Evolutionary conservation across 2,888 invertebrate species (phyloP).

Genomic region (Calephelis perditalis): DNA sequence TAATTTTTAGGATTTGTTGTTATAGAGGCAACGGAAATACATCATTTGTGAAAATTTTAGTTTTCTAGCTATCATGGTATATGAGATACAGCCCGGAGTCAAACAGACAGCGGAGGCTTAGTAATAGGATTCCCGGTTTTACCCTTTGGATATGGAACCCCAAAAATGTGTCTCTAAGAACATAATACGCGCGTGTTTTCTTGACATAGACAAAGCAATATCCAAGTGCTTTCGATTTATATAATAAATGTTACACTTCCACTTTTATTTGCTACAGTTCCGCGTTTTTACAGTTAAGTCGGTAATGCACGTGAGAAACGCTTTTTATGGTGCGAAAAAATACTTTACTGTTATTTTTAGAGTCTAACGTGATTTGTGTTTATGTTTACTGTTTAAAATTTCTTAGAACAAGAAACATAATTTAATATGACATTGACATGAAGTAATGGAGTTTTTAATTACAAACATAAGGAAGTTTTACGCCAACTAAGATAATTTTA

Average conservation of each 20-base stretch:
- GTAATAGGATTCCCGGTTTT: too few species aligned
- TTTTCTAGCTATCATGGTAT: too few species aligned
- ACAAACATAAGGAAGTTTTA: slow-evolving; percentile 10
- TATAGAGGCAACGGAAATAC: too few species aligned
- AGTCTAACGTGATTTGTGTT: slow-evolving; percentile 16
- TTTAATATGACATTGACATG: slow-evolving; percentile 6
- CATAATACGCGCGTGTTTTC: not conserved
- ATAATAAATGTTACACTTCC: slow-evolving; percentile 5
- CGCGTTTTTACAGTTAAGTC: slow-evolving; percentile 22
- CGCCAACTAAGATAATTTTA: slow-evolving; percentile 5
- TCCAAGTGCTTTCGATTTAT: slow-evolving; percentile 9
- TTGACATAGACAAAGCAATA: not conserved
- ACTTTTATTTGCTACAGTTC: slow-evolving; percentile 10
- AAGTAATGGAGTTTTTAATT: slow-evolving; percentile 11
- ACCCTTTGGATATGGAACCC: too few species aligned
- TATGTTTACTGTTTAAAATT: slow-evolving; percentile 2
- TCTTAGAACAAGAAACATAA: slow-evolving; percentile 8
- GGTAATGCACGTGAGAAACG: slow-evolving; percentile 34
- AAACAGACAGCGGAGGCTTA: too few species aligned
- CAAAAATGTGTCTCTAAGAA: too few species aligned
- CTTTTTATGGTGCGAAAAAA: slow-evolving; percentile 44
- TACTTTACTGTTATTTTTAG: slow-evolving; percentile 28
- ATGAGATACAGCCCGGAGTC: too few species aligned
- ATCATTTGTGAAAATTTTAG: too few species aligned
- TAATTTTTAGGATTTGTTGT: too few species aligned